Percentiles rank a stretch among this genome's conserved stretches.
Conservation (phyloP, 2,113 vertebrate species). For the Lichenostomus cassidix region DNA sequence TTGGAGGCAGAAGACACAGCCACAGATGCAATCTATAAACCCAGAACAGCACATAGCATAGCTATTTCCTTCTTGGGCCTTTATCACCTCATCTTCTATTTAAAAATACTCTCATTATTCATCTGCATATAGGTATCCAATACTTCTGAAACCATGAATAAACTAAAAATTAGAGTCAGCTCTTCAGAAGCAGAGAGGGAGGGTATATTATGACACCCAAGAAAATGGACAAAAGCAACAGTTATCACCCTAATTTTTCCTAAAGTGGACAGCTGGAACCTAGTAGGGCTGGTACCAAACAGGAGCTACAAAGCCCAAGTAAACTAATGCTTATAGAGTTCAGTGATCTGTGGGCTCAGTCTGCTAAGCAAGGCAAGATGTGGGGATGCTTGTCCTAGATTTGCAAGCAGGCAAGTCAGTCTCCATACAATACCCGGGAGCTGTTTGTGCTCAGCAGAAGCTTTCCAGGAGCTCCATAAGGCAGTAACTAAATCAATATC, state of each 20-base stretch:
- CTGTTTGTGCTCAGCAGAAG: neutral
- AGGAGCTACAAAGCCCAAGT: neutral
- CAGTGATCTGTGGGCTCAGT: neutral
- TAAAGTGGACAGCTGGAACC: neutral
- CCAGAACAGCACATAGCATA: neutral
- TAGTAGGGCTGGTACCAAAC: neutral
- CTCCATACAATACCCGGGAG: neutral
- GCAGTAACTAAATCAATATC: neutral
- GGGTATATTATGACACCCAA: neutral
- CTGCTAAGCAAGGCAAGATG: neutral
- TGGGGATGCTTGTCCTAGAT: neutral
- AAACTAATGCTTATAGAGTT: neutral
- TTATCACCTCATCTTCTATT: neutral
- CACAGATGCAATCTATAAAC: neutral
- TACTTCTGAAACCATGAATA: neutral
- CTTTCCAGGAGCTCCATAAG: neutral
- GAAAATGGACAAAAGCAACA: neutral
- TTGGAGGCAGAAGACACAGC: neutral
- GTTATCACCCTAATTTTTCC: neutral
- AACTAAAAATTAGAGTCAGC: neutral
- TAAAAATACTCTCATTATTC: neutral
- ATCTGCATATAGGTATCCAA: neutral
- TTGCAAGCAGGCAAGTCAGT: neutral
- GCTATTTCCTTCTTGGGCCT: neutral
- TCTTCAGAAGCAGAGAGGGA: neutral